A percentile compares a stretch with the other conserved stretches of the same genome.
Evolutionary conservation across 2,888 invertebrate genomes (phyloP).

Genomic region (Bembecia ichneumoniformis): DNA sequence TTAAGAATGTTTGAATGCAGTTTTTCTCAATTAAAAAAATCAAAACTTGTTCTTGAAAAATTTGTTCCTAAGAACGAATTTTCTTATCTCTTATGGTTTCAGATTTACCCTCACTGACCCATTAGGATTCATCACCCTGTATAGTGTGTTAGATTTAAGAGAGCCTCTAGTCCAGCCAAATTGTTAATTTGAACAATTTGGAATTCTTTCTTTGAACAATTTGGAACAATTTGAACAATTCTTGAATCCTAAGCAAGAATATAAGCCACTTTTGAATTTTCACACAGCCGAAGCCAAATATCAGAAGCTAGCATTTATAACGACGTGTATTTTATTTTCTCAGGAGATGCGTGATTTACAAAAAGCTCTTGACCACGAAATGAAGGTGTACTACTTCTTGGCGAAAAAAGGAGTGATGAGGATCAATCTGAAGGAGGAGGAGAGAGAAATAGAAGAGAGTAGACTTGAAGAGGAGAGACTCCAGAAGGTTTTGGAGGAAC

Average conservation of each 20-base stretch:
- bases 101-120: too few species aligned
- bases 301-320: too few species aligned
- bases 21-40: too few species aligned
- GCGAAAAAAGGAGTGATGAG: slow-evolving; percentile 78
- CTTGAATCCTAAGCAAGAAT: background rate
- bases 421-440: slow-evolving; percentile 71
- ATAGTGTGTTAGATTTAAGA: too few species aligned
- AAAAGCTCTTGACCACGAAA: slow-evolving; percentile 80
- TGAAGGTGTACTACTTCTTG: slow-evolving; percentile 80
- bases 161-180: too few species aligned
- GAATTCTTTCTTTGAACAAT: background rate
- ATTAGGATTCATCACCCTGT: too few species aligned
- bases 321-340: slow-evolving; percentile 8
- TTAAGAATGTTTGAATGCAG: too few species aligned
- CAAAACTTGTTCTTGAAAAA: too few species aligned
- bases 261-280: background rate
- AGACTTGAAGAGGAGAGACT: slow-evolving; percentile 22
- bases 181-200: too few species aligned
- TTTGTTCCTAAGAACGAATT: too few species aligned
- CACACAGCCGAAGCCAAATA: too few species aligned
- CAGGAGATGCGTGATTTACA: slow-evolving; percentile 85
- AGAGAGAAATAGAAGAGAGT: slow-evolving; percentile 18
- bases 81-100: too few species aligned
- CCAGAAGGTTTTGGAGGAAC: slow-evolving; percentile 21
- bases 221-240: background rate